Base-by-base conservation (phyloP, 1,140 invertebrate genomes). In the Caenorhabditis inopinata region DNA sequence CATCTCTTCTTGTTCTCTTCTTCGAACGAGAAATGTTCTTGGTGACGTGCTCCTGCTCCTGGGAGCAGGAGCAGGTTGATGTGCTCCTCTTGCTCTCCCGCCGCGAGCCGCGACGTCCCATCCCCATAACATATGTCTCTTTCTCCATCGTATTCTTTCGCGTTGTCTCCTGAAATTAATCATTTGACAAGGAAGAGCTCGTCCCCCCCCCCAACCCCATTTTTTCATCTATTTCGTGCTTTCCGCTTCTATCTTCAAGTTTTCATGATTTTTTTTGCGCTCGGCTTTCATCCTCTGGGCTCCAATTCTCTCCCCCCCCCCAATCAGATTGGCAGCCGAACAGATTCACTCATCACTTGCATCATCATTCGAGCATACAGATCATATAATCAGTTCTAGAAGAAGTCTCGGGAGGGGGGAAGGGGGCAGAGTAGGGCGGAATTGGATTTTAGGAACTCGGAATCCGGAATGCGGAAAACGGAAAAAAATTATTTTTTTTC, bases 121-220 rank as follows among this genome's bases (percentile, higher is more conserved):
- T 9, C 35, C 51, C 51, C 23, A 38, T 68, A 68, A 68, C 58
- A 68, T 47, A 75, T 75, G 73, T 47, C 73, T 75, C 48, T 47
- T 75, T 11, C 14, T 29, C 48, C 45, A 47, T 47, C 45, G 14
- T 25, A 14, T 75, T 18, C n/a, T n/a, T 42, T 32, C 45, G 2
- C 27, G 23, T 11, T 18, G 12, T 74, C 45, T 35, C 21, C 27
- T 18, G 42, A 46, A 75, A 75, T 48, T 75, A 48, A 47, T 46
- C 42, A 48, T 47, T 75, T 47, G 42, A 48, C 42, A 47, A 47
- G 45, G n/a, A 27, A 47, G 45, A 23, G 38, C 16, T n/a, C 29
- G 5, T 35, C 25, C 21, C 23, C 18, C 25, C 21, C 23, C 12
- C 9, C 14, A 18, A 16, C 21, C 29, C 2, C 27, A 21, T 46